phyloP scores from a whole-genome alignment of 1,140 invertebrate species.

The Goniozus legneri region DNA sequence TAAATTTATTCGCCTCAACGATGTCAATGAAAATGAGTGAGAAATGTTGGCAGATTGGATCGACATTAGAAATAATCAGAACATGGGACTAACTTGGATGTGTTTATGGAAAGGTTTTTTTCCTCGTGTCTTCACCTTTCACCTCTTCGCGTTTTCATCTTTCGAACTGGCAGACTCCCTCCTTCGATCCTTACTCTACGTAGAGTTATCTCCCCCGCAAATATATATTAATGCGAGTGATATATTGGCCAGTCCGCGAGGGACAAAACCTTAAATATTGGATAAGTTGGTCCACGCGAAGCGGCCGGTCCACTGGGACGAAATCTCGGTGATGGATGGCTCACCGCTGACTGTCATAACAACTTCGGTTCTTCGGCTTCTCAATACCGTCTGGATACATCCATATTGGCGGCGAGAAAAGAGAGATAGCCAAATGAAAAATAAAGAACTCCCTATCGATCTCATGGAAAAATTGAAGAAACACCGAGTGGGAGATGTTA shows the following conservation, averaged over 20 bases:
- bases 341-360: conserved; percentile 54
- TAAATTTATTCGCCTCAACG: too few species aligned
- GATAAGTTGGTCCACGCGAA: conserved; percentile 54
- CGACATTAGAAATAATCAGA: too few species aligned
- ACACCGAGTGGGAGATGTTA: background rate
- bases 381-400: conserved; percentile 6
- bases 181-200: background rate
- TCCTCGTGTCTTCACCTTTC: background rate
- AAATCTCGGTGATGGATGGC: conserved; percentile 53
- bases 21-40: too few species aligned
- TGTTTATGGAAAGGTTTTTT: too few species aligned
- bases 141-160: background rate
- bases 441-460: too few species aligned
- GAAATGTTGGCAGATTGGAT: too few species aligned
- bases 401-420: conserved; percentile 3
- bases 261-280: conserved; percentile 58
- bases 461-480: background rate
- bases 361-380: conserved; percentile 30
- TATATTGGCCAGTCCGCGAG: conserved; percentile 52
- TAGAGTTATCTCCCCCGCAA: conserved; percentile 52
- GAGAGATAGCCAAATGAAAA: background rate
- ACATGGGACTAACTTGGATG: too few species aligned
- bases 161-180: background rate
- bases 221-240: conserved; percentile 57
- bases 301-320: conserved; percentile 43